phyloP scores from a whole-genome alignment of 2,797 vertebrate genomes.

The Coccyzus lansbergi region DNA sequence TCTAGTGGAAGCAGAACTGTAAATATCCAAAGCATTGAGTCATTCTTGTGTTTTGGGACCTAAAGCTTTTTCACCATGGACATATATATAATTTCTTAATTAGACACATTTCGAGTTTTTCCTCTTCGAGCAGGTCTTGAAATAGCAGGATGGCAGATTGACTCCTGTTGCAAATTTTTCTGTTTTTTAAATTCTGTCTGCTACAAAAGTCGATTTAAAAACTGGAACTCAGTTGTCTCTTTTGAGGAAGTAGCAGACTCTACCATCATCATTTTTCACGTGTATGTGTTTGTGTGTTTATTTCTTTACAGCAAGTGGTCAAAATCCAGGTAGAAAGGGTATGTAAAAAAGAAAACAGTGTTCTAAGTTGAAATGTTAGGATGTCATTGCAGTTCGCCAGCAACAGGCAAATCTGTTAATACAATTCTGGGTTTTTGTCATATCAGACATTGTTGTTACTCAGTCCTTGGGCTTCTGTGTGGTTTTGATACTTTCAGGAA shows the following conservation, averaged over 20 bases:
- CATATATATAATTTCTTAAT: background rate
- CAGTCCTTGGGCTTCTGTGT: background rate
- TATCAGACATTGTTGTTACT: background rate
- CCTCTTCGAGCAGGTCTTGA: background rate
- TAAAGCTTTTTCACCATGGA: background rate
- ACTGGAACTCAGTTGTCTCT: background rate
- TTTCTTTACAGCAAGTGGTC: background rate
- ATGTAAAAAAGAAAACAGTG: background rate
- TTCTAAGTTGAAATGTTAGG: background rate
- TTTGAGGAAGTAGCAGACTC: background rate
- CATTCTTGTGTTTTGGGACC: background rate
- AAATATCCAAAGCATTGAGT: background rate
- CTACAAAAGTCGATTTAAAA: background rate
- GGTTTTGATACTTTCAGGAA: background rate
- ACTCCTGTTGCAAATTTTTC: background rate
- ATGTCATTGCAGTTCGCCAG: background rate
- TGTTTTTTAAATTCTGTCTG: background rate
- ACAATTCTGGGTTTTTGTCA: background rate
- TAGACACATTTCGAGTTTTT: background rate
- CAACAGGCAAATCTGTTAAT: background rate
- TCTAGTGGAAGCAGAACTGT: background rate
- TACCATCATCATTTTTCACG: background rate
- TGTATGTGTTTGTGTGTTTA: background rate
- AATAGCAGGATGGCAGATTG: background rate
- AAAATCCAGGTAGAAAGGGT: background rate